Evolutionary conservation across 2,888 invertebrate genomes (phyloP).

Genomic region (Meandrusa payeni): DNA sequence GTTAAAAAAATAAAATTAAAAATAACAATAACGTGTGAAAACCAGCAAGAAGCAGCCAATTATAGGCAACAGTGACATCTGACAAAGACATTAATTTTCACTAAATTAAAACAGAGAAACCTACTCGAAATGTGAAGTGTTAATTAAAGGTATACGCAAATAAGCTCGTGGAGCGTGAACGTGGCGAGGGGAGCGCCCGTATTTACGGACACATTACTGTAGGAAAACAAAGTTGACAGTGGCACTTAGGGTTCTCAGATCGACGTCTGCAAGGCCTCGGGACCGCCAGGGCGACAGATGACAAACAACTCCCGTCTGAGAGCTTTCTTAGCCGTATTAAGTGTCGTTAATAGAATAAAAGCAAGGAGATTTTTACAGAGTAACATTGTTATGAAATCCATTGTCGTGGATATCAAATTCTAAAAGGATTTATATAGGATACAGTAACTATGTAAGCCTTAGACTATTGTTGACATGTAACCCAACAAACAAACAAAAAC

Average conservation of each 20-base stretch:
- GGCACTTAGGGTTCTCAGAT: slow-evolving; percentile 44
- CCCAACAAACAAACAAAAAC: too few relatives aligned
- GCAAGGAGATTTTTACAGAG: slow-evolving; percentile 2
- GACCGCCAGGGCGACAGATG: slow-evolving; percentile 40
- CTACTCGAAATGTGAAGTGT: slow-evolving; percentile 45
- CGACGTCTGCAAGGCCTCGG: slow-evolving; percentile 28
- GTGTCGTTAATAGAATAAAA: slow-evolving; percentile 13
- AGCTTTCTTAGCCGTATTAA: slow-evolving; percentile 39
- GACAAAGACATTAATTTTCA: neutral
- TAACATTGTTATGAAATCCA: slow-evolving; percentile 1
- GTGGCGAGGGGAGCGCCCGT: slow-evolving; percentile 43
- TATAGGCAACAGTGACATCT: neutral
- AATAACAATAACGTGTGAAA: too few relatives aligned
- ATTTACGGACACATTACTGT: slow-evolving; percentile 66
- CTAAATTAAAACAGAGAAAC: slow-evolving; percentile 2
- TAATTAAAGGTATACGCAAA: slow-evolving; percentile 61
- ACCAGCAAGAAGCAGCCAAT: too few relatives aligned
- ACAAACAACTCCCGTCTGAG: slow-evolving; percentile 53
- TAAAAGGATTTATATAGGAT: neutral
- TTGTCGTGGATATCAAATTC: slow-evolving; percentile 6
- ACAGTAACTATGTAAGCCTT: too few relatives aligned
- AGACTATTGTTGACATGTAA: too few relatives aligned
- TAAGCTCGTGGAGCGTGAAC: slow-evolving; percentile 46
- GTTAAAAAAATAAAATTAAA: too few relatives aligned
- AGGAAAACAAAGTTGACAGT: slow-evolving; percentile 59